Conservation (phyloP, 2,888 invertebrate genomes). For the Leistus spinibarbis region DNA sequence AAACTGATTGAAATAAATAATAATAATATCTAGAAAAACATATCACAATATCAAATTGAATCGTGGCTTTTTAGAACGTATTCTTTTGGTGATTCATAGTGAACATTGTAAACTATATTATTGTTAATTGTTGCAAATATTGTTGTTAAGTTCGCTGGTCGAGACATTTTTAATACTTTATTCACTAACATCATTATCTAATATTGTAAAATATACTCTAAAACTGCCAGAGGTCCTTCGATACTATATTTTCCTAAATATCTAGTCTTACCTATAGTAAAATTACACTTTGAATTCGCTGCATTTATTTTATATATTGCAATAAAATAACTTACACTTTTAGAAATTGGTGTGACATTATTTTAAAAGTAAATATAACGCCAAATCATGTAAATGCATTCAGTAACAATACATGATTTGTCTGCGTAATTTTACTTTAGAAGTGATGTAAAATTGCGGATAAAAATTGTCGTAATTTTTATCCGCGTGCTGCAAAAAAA, state of each 20-base stretch:
- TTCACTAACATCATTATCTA: background rate
- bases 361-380: too few species aligned
- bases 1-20: background rate
- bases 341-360: too few species aligned
- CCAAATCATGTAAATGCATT: too few species aligned
- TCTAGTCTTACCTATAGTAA: background rate
- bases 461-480: too few species aligned
- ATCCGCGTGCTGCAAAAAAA: too few species aligned
- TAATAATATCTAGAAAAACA: constrained; percentile 30
- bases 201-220: background rate
- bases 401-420: too few species aligned
- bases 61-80: constrained; percentile 21
- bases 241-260: background rate
- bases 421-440: too few species aligned
- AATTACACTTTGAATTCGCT: background rate
- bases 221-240: background rate
- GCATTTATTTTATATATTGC: too few species aligned
- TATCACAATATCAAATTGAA: constrained; percentile 22
- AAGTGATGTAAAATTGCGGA: too few species aligned
- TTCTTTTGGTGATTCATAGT: background rate
- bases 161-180: background rate
- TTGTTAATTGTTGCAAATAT: background rate
- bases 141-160: too few species aligned
- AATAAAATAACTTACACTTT: too few species aligned
- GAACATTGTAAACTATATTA: background rate